Percentiles rank a stretch among this genome's conserved stretches.
Conservation (phyloP, 2,888 invertebrate species). For the Apamea sordens region DNA sequence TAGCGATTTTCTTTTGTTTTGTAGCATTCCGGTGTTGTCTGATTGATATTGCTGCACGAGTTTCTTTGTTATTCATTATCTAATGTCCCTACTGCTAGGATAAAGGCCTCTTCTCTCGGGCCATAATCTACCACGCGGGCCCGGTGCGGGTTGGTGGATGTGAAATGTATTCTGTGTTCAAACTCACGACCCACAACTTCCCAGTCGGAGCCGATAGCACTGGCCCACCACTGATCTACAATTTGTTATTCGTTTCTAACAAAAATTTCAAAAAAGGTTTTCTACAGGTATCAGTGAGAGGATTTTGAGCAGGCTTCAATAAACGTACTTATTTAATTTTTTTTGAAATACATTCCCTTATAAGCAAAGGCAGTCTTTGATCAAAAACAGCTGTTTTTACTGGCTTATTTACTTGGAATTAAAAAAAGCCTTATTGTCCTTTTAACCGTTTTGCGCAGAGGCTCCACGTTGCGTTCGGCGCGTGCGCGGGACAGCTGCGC, state of each 20-base stretch:
- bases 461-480: slow-evolving; percentile 57
- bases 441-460: slow-evolving; percentile 61
- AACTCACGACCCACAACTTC: not conserved
- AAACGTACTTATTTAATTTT: not conserved
- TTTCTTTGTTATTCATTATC: not conserved
- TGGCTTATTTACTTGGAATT: slow-evolving; percentile 19
- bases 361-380: slow-evolving; percentile 12
- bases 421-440: slow-evolving; percentile 57
- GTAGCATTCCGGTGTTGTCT: not conserved
- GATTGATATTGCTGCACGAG: not conserved
- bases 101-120: not conserved
- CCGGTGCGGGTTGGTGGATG: not conserved
- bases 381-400: slow-evolving; percentile 49
- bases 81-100: not conserved
- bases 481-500: slow-evolving; percentile 74
- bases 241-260: not conserved
- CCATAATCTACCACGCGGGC: not conserved
- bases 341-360: slow-evolving; percentile 2
- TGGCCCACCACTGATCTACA: no score
- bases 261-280: not conserved
- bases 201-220: not conserved
- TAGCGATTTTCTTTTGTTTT: slow-evolving; percentile 34
- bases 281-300: not conserved
- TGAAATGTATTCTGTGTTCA: not conserved
- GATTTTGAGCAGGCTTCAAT: not conserved